Evolutionary conservation across 2,113 vertebrate genomes (phyloP).

Genomic region (Carassius auratus): DNA sequence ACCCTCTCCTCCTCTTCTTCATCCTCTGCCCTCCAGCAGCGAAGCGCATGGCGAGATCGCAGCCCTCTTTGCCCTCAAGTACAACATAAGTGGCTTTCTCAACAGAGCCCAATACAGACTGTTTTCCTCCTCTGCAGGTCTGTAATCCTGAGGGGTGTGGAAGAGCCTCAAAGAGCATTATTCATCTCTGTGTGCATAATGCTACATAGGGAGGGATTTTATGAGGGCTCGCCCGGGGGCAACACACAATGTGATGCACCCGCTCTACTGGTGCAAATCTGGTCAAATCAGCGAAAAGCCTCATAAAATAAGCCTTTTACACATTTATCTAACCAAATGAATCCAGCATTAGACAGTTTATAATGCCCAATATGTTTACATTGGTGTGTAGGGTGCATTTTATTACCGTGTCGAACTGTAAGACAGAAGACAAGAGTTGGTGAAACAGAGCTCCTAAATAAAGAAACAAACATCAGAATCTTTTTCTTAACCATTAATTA

Average conservation of each 20-base stretch:
- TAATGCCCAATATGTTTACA: slow-evolving; percentile 45
- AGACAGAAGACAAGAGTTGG: not conserved
- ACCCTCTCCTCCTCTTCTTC: slow-evolving; percentile 5
- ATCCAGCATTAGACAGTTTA: slow-evolving; percentile 41
- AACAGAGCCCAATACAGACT: slow-evolving; percentile 30
- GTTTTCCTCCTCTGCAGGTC: slow-evolving; percentile 44
- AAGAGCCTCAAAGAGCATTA: slow-evolving; percentile 82
- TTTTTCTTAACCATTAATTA: not conserved
- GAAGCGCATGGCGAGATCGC: slow-evolving; percentile 4
- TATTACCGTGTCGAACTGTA: slow-evolving; percentile 14
- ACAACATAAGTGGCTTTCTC: slow-evolving; percentile 42
- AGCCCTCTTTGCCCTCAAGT: slow-evolving; percentile 45
- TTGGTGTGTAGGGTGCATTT: not conserved
- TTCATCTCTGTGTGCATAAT: slow-evolving; percentile 81
- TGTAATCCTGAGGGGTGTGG: slow-evolving; percentile 42
- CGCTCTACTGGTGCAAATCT: slow-evolving; percentile 45
- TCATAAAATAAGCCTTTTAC: slow-evolving; percentile 35
- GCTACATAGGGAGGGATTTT: slow-evolving; percentile 60
- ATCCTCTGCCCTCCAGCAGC: not conserved
- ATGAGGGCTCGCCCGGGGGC: slow-evolving; percentile 63
- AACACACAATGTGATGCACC: slow-evolving; percentile 64
- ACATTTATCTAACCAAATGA: slow-evolving; percentile 38
- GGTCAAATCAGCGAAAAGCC: slow-evolving; percentile 33
- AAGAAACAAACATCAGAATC: not conserved
- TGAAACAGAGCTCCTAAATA: not conserved